These are phyloP conservation scores for Drosophila sproati DNA, from an alignment of 1,140 invertebrate genomes.

Conservation along the genomic window DNA sequence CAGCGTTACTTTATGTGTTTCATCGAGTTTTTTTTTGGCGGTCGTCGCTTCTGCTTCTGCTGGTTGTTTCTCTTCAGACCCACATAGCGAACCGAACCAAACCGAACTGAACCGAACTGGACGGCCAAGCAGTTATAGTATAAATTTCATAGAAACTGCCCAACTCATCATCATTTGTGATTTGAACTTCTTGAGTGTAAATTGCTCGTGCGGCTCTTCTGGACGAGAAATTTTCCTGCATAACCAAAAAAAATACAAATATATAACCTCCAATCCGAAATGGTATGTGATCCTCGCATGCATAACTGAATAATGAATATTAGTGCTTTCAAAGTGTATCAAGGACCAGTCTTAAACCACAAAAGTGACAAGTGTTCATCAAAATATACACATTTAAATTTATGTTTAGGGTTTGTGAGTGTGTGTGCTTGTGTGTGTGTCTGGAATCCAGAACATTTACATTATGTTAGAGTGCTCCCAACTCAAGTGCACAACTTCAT, in stretches of 20 bases:
- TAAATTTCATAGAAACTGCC: constrained; percentile 79
- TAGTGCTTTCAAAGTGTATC: not conserved
- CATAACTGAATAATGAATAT: constrained; percentile 10
- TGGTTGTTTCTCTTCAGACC: constrained; percentile 59
- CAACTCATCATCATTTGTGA: constrained; percentile 84
- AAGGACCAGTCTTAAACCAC: constrained; percentile 31
- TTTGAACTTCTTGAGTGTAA: constrained; percentile 84
- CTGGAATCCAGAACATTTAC: not conserved
- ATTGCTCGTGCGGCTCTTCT: constrained; percentile 70
- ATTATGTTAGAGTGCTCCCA: constrained; percentile 19
- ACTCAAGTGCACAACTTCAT: constrained; percentile 48
- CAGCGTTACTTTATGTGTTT: constrained; percentile 69
- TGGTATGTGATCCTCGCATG: constrained; percentile 70
- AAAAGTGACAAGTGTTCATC: constrained; percentile 10
- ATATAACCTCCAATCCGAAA: constrained; percentile 35
- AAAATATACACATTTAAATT: constrained; percentile 2
- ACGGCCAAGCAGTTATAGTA: constrained; percentile 74
- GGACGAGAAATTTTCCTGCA: constrained; percentile 69
- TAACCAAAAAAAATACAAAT: constrained; percentile 19
- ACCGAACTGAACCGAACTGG: constrained; percentile 62
- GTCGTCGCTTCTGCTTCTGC: constrained; percentile 46
- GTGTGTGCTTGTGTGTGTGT: not conserved
- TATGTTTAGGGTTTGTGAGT: not conserved
- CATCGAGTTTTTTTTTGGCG: constrained; percentile 76
- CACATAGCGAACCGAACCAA: constrained; percentile 58